These are phyloP conservation scores for Polyploca ridens DNA, from an alignment of 2,888 invertebrate species.

Conservation along the genomic window DNA sequence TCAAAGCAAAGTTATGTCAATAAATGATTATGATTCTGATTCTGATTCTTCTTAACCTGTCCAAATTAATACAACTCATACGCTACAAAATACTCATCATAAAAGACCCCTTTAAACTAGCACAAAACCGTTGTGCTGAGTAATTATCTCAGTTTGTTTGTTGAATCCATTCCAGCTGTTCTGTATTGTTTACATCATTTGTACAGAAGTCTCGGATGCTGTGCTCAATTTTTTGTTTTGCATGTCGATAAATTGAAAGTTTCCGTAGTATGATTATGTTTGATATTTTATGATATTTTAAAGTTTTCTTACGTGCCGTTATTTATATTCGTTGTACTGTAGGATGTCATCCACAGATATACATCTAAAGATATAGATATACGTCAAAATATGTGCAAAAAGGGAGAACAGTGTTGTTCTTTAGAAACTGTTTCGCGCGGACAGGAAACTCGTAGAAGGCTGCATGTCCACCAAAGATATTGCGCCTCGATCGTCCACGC, in stretches of 20 bases:
- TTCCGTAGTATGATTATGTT: neutral
- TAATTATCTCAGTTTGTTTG: slow-evolving; percentile 1
- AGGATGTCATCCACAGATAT: too few species aligned
- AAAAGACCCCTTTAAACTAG: neutral
- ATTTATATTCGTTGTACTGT: too few species aligned
- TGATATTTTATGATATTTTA: neutral
- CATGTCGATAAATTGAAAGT: neutral
- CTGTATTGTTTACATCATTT: slow-evolving; percentile 1
- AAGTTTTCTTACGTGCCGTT: too few species aligned
- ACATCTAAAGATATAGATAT: too few species aligned
- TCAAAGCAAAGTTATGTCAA: too few species aligned
- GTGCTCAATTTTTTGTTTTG: neutral
- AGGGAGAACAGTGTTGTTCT: too few species aligned
- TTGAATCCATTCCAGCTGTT: neutral
- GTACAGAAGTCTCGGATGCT: neutral
- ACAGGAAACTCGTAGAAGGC: too few species aligned
- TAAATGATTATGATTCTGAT: too few species aligned
- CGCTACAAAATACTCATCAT: neutral
- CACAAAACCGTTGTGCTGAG: neutral
- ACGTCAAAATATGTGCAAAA: too few species aligned
- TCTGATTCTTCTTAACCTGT: neutral
- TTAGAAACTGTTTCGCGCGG: too few species aligned
- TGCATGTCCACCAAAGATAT: too few species aligned
- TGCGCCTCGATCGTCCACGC: too few species aligned
- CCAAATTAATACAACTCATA: neutral